Conservation (phyloP, 23 tunicate genomes). For the Halocynthia aurantium region DNA sequence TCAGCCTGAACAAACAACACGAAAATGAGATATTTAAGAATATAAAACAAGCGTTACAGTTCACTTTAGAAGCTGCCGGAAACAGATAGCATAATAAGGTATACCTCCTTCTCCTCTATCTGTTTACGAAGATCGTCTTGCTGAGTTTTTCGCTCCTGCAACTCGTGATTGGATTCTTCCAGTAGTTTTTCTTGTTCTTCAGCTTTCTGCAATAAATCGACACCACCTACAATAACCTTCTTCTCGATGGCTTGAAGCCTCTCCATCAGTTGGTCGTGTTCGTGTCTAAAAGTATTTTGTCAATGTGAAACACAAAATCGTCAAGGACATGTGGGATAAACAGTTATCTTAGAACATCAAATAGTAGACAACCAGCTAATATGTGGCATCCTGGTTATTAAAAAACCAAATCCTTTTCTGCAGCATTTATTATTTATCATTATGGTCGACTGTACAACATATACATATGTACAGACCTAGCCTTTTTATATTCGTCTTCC, state of each 20-base stretch:
- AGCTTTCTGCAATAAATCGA: conserved; percentile 83
- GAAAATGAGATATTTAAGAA: background rate
- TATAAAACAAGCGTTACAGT: background rate
- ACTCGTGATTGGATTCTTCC: conserved; percentile 83
- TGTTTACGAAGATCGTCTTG: conserved; percentile 74
- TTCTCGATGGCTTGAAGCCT: conserved; percentile 59
- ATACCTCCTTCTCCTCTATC: conserved; percentile 82
- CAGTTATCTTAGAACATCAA: too few species aligned
- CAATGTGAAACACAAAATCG: background rate
- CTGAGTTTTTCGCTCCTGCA: conserved; percentile 62
- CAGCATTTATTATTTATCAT: too few species aligned
- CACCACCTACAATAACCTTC: conserved; percentile 94
- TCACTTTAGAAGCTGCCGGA: background rate
- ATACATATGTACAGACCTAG: conserved; percentile 26
- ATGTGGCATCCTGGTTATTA: too few species aligned
- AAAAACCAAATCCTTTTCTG: too few species aligned
- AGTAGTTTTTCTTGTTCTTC: conserved; percentile 94
- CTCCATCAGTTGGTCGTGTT: conserved; percentile 88
- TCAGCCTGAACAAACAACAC: conserved; percentile 52
- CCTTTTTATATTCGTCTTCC: conserved; percentile 54
- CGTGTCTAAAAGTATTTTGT: conserved; percentile 26
- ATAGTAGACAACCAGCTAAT: too few species aligned
- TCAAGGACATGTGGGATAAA: too few species aligned
- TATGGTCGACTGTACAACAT: background rate
- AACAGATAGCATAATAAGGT: background rate